Conservation (phyloP, 2,113 vertebrate species). For the Benthochromis sp. region DNA sequence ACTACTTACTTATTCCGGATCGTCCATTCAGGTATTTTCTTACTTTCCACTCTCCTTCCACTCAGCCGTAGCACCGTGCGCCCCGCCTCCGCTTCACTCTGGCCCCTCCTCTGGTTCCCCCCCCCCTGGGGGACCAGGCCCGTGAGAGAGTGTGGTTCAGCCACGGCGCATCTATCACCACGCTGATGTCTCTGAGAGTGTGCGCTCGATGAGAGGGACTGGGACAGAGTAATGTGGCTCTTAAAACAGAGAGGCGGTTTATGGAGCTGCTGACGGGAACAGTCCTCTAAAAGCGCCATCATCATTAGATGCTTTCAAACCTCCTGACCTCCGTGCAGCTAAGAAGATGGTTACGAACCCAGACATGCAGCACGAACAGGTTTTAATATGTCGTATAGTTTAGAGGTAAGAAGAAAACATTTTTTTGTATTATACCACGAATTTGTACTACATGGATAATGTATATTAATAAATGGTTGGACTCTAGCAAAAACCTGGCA, state of each 20-base stretch:
- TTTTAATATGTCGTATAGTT: not conserved
- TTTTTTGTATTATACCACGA: not conserved
- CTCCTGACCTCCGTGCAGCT: not conserved
- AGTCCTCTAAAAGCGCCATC: not conserved
- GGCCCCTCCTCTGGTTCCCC: slow-evolving; percentile 18
- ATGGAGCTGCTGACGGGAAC: not conserved
- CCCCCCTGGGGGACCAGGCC: not conserved
- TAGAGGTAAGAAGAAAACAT: not conserved
- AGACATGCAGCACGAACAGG: not conserved
- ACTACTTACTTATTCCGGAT: slow-evolving; percentile 50
- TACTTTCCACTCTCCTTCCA: slow-evolving; percentile 69
- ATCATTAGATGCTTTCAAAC: not conserved
- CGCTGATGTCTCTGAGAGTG: not conserved
- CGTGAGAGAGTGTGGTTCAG: not conserved
- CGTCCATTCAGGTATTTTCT: slow-evolving; percentile 66
- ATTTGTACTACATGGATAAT: not conserved
- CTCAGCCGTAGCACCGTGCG: slow-evolving; percentile 37
- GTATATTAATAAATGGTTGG: not conserved
- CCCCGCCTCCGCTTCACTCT: slow-evolving; percentile 43
- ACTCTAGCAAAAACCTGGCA: not conserved
- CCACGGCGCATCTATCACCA: not conserved
- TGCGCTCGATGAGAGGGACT: not conserved
- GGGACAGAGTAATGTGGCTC: not conserved
- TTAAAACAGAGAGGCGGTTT: not conserved
- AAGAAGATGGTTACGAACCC: not conserved